Percentiles rank a stretch among this genome's conserved stretches.
phyloP scores from a whole-genome alignment of 2,113 vertebrate genomes.

The Progne subis region DNA sequence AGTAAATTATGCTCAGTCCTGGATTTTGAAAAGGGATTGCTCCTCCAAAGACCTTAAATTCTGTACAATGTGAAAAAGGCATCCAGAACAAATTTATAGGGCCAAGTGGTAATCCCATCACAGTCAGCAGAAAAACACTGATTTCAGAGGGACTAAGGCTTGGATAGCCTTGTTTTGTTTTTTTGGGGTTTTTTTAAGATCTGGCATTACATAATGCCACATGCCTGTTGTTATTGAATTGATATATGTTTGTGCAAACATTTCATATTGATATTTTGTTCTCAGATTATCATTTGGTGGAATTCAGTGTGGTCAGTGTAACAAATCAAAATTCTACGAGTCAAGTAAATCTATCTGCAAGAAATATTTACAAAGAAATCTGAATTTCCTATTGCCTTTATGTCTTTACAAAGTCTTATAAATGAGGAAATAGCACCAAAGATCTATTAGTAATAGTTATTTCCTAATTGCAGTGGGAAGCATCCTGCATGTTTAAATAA shows the following conservation, averaged over 20 bases:
- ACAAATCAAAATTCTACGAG: background rate
- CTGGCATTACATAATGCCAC: background rate
- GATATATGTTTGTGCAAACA: background rate
- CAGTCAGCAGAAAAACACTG: background rate
- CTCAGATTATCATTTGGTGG: background rate
- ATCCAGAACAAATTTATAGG: background rate
- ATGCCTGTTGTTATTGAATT: background rate
- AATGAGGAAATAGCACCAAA: conserved; percentile 77
- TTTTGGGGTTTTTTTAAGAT: background rate
- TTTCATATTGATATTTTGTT: background rate
- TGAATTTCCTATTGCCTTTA: conserved; percentile 17
- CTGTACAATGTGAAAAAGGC: background rate
- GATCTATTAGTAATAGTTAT: conserved; percentile 82
- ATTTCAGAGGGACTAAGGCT: background rate
- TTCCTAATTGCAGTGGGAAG: conserved; percentile 88
- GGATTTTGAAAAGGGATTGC: background rate
- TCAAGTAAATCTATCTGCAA: background rate
- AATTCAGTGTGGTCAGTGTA: background rate
- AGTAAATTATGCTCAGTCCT: background rate
- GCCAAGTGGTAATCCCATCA: background rate
- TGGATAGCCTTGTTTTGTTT: background rate
- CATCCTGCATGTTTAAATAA: conserved; percentile 90
- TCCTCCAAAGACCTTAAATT: background rate
- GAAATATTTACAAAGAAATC: background rate
- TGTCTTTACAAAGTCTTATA: conserved; percentile 56